These are phyloP conservation scores for Psilopogon haemacephalus DNA, from an alignment of 2,113 vertebrate genomes.

Conservation along the genomic window DNA sequence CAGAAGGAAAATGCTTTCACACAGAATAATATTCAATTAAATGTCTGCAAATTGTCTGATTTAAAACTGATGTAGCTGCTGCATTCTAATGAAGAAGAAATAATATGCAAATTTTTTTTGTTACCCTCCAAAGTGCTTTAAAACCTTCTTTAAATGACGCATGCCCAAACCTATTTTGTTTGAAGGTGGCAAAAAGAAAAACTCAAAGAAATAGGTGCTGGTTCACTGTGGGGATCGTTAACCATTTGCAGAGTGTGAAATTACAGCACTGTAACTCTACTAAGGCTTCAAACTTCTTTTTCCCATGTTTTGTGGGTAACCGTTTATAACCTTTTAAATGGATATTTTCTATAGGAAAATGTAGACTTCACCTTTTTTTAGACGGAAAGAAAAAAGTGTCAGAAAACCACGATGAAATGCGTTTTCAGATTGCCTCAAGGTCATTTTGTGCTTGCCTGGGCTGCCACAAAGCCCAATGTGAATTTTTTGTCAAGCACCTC, in stretches of 20 bases:
- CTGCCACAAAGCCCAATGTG: not conserved
- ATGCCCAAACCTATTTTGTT: not conserved
- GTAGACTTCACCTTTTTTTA: not conserved
- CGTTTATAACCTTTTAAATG: not conserved
- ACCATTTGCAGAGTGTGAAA: not conserved
- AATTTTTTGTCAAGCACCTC: not conserved
- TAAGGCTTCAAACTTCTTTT: not conserved
- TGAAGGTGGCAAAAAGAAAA: not conserved
- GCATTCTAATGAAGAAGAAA: not conserved
- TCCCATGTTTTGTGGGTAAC: not conserved
- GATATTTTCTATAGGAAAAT: not conserved
- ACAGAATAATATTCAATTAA: conserved; percentile 23
- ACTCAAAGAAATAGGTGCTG: not conserved
- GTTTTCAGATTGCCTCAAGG: not conserved
- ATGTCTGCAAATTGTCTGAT: not conserved
- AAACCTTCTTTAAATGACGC: not conserved
- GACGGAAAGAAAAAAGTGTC: not conserved
- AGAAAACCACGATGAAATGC: not conserved
- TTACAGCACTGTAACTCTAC: not conserved
- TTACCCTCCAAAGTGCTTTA: not conserved
- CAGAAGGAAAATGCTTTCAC: not conserved
- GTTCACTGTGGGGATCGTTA: not conserved
- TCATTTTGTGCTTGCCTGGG: not conserved
- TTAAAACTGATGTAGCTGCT: not conserved
- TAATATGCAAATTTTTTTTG: not conserved